A percentile compares a stretch with the other conserved stretches of the same genome.
These are phyloP conservation scores for Lophura nycthemera DNA, from an alignment of 2,113 vertebrate species.

Conservation along the genomic window DNA sequence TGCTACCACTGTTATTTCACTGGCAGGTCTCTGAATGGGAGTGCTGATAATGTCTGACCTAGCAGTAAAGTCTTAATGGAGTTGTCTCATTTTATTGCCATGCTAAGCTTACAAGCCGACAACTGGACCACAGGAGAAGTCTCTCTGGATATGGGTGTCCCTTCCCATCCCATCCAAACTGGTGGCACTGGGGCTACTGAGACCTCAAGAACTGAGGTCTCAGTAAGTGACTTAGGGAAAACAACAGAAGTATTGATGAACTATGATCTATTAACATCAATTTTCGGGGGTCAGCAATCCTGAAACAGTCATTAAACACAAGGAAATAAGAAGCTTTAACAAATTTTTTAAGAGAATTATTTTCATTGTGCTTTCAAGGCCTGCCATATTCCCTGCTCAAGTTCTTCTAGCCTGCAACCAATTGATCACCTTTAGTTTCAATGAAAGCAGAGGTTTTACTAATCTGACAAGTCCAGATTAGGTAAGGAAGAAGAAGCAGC, in stretches of 20 bases:
- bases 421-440: not conserved
- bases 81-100: accelerated
- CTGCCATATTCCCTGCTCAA: not conserved
- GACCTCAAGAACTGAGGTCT: not conserved
- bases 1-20: not conserved
- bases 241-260: not conserved
- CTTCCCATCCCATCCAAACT: not conserved
- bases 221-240: not conserved
- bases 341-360: not conserved
- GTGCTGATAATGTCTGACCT: not conserved
- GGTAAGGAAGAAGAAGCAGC: not conserved
- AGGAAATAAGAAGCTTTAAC: not conserved
- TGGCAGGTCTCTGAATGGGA: not conserved
- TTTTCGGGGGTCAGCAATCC: not conserved
- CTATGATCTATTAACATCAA: not conserved
- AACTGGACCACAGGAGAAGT: not conserved
- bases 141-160: accelerated
- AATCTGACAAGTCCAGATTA: not conserved
- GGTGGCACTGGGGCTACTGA: accelerated
- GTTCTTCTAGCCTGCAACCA: not conserved
- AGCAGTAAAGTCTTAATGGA: not conserved
- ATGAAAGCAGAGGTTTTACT: not conserved
- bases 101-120: not conserved
- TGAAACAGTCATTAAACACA: not conserved
- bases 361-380: not conserved